Conservation (phyloP, 2,888 invertebrate genomes). For the Pteria penguin region DNA sequence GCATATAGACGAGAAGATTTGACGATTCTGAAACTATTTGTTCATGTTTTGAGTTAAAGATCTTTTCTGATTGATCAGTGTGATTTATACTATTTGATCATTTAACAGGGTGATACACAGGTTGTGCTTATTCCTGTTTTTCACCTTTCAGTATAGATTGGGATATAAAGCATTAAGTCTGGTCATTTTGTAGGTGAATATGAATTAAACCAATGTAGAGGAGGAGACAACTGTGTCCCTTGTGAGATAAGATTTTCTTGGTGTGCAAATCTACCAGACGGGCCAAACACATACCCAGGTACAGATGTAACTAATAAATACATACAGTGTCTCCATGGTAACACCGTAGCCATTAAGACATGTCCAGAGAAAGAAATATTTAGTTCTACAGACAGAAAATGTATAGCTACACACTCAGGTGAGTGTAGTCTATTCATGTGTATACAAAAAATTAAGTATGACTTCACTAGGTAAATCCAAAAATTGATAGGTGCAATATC, state of each 20-base stretch:
- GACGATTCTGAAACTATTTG: too few species aligned
- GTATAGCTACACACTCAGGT: constrained; percentile 25
- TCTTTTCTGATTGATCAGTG: too few species aligned
- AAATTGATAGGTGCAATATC: too few species aligned
- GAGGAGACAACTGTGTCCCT: constrained; percentile 26
- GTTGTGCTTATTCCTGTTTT: too few species aligned
- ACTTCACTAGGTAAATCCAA: too few species aligned
- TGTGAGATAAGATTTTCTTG: constrained; percentile 33
- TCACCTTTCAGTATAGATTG: too few species aligned
- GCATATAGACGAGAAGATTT: too few species aligned
- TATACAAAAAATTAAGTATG: too few species aligned
- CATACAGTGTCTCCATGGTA: constrained; percentile 25
- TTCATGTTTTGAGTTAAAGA: too few species aligned
- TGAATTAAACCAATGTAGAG: constrained; percentile 37
- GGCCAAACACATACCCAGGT: constrained; percentile 27
- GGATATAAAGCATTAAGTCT: not conserved
- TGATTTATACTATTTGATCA: too few species aligned
- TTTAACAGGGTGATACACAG: too few species aligned
- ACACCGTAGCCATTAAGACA: constrained; percentile 17
- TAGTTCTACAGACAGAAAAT: constrained; percentile 16
- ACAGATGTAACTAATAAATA: constrained; percentile 29
- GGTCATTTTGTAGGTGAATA: constrained; percentile 35
- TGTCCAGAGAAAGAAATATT: constrained; percentile 29
- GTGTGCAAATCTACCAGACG: constrained; percentile 34
- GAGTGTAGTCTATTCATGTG: too few species aligned